Evolutionary conservation across 2,797 vertebrate species (phyloP).

Genomic region (Phataginus tricuspis): DNA sequence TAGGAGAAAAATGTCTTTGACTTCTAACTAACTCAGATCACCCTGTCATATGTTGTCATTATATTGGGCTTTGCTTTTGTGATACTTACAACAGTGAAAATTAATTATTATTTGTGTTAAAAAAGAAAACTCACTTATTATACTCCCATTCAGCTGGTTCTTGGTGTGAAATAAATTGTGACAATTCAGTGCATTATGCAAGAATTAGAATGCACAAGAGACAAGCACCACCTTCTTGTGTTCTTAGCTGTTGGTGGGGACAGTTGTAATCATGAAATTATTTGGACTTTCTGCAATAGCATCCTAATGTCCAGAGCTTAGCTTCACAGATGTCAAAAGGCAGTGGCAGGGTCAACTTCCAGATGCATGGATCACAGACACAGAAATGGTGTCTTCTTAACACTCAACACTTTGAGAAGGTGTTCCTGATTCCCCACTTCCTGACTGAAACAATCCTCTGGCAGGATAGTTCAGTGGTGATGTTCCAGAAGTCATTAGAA

Average conservation of each 20-base stretch:
- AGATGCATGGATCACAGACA: neutral
- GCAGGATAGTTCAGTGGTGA: neutral
- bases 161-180: neutral
- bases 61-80: slow-evolving; percentile 8
- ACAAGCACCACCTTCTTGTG: neutral
- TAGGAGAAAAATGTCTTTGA: neutral
- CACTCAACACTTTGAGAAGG: neutral
- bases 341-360: neutral
- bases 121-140: neutral
- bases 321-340: neutral
- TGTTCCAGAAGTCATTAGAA: neutral
- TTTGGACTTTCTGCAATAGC: neutral
- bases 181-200: neutral
- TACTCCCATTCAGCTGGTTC: neutral
- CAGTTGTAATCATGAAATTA: neutral
- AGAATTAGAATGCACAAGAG: slow-evolving; percentile 31
- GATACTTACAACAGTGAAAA: neutral
- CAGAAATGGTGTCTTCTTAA: neutral
- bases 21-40: neutral
- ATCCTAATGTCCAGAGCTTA: neutral
- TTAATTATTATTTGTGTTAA: neutral
- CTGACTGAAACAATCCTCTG: neutral
- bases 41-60: neutral
- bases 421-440: neutral
- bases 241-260: neutral